phyloP scores from a whole-genome alignment of 2,113 vertebrate species.

The Rhagologus leucostigma region DNA sequence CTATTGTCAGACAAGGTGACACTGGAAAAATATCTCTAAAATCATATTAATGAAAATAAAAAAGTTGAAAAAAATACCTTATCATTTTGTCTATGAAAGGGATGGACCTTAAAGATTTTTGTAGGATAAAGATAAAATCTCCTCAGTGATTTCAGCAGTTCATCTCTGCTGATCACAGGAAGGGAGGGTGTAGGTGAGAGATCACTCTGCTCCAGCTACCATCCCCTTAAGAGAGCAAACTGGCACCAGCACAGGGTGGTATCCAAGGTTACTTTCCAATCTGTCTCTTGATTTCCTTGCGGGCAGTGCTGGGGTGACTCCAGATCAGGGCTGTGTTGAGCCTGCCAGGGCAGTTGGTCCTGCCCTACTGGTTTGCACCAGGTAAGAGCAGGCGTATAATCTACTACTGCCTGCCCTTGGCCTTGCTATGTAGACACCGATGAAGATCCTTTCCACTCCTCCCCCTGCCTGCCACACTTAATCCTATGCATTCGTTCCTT shows the following conservation, averaged over 20 bases:
- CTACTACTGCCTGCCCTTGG: not conserved
- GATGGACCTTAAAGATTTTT: not conserved
- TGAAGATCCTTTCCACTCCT: not conserved
- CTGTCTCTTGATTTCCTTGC: not conserved
- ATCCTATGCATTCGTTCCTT: not conserved
- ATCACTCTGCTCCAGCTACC: not conserved
- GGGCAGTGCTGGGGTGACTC: not conserved
- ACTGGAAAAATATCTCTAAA: not conserved
- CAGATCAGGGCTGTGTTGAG: not conserved
- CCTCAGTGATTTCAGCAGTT: not conserved
- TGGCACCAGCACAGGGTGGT: not conserved
- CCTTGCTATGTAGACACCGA: not conserved
- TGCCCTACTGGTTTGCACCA: not conserved
- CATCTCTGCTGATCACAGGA: not conserved
- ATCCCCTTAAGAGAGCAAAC: not conserved
- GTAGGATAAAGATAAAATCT: not conserved
- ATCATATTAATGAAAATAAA: not conserved
- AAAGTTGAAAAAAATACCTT: not conserved
- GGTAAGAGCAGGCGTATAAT: not conserved
- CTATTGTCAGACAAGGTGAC: not conserved
- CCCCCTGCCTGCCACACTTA: not conserved
- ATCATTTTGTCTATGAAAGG: not conserved
- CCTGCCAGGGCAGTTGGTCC: not conserved
- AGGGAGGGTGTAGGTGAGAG: not conserved
- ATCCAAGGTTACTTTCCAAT: not conserved